Base-by-base conservation (phyloP, 2,797 vertebrate genomes). In the Sebastolobus alascanus region DNA sequence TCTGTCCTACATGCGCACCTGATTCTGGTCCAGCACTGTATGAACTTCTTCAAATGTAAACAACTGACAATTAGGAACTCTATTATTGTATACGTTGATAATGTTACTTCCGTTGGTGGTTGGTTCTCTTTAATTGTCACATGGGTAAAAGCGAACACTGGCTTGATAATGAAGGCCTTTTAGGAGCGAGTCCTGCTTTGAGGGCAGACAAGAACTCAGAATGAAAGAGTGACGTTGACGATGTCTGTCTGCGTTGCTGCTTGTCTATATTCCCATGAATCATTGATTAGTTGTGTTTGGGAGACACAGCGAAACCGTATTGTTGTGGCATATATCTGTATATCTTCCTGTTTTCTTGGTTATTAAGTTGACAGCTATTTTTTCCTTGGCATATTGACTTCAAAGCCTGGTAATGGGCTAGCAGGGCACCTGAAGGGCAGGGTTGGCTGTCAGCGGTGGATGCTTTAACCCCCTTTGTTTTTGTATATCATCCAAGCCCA, bases 381-480 rank as follows among this genome's bases (percentile, higher is more conserved):
- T 63, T 66, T 46, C 59, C 8, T 75, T 33, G n/a, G 73, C 63
- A 68, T 63, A 38, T 55, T 76, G 46, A 84, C 64, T 63, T 66
- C 20, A 31, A 66, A 68, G n/a, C 8, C 37, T 76, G 16, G 22
- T 84, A 77, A 59, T 68, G 25, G 54, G 38, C 54, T 37, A 65
- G 50, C 73, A n/a, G 40, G 40, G 46, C 70, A 80, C 80, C 72
- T 86, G 75, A 78, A 85, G 50, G 68, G 56, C 60, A 73, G 74
- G 67, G 76, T 68, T 89, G 68, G 46, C 73, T 64, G 56, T 75
- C 65, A 85, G 68, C 22, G n/a, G 22, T 68, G 55, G 54, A 81
- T 73, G 60, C 70, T 85, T 89, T 73, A 86, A 76, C 79, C 70
- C 37, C 16, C 38, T 85, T 79, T 87, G 66, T 87, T 84, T 77